These are phyloP conservation scores for Myotis pilosus DNA, from an alignment of 2,797 vertebrate genomes.

Conservation along the genomic window DNA sequence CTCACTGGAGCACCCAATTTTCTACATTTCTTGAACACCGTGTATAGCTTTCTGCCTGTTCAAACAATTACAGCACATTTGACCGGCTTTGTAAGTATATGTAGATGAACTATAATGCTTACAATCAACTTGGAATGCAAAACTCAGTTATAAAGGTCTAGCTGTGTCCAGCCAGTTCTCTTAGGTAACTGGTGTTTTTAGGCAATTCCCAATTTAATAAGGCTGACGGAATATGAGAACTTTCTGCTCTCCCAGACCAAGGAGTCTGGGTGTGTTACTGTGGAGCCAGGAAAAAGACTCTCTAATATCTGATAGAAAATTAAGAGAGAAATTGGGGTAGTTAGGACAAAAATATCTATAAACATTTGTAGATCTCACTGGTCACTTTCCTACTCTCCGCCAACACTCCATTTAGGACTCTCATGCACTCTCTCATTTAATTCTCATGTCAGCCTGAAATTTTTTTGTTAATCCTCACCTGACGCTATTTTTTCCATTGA, in stretches of 20 bases:
- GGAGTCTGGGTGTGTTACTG: neutral
- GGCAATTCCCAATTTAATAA: neutral
- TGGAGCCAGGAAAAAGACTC: neutral
- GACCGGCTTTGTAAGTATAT: neutral
- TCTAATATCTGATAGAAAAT: neutral
- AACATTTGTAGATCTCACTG: neutral
- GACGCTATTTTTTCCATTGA: no score
- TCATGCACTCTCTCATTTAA: neutral
- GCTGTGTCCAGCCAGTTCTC: neutral
- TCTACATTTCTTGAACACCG: neutral
- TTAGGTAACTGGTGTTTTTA: neutral
- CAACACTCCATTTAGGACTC: neutral
- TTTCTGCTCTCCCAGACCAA: neutral
- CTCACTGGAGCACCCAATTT: constrained; percentile 22
- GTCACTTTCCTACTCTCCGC: neutral
- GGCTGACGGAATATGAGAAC: neutral
- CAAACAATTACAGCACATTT: neutral
- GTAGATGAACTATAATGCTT: neutral
- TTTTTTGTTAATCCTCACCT: no score
- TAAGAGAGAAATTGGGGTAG: neutral
- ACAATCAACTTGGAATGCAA: neutral
- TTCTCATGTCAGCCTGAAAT: neutral
- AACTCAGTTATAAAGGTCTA: neutral
- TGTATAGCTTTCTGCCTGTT: neutral
- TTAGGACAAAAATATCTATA: neutral